Percentiles rank a stretch among this genome's conserved stretches.
These are phyloP conservation scores for Euphydryas editha DNA, from an alignment of 2,888 invertebrate species.

Conservation along the genomic window DNA sequence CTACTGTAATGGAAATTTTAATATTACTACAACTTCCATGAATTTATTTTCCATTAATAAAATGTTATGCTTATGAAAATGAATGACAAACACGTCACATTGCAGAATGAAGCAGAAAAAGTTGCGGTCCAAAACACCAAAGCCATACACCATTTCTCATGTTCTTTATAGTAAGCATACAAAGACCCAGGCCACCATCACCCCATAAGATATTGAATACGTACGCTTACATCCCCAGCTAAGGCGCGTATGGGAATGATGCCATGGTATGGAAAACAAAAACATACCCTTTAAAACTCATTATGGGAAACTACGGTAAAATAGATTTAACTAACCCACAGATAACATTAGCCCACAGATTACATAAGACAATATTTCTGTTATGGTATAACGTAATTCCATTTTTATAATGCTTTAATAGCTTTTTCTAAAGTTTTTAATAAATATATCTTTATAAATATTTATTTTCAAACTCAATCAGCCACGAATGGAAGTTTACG, in stretches of 20 bases:
- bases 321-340: background rate
- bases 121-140: background rate
- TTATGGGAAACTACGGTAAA: background rate
- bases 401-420: too few species aligned
- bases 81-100: too few species aligned
- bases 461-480: too few species aligned
- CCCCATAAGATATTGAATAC: constrained; percentile 35
- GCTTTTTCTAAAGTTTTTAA: background rate
- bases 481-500: too few species aligned
- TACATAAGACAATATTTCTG: background rate
- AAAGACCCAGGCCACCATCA: constrained; percentile 29
- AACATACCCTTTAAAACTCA: constrained; percentile 40
- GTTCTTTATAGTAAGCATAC: constrained; percentile 27
- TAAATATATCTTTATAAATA: too few species aligned
- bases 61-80: too few species aligned
- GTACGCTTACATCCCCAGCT: constrained; percentile 46
- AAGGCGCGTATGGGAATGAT: constrained; percentile 45
- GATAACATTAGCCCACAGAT: background rate
- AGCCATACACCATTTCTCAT: constrained; percentile 21
- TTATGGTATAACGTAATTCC: background rate
- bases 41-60: too few species aligned
- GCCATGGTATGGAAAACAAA: constrained; percentile 67
- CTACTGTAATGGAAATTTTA: too few species aligned
- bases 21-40: too few species aligned
- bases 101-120: too few species aligned